A percentile compares a stretch with the other conserved stretches of the same genome.
Conservation (phyloP, 2,113 vertebrate species). For the Xenopus tropicalis region DNA sequence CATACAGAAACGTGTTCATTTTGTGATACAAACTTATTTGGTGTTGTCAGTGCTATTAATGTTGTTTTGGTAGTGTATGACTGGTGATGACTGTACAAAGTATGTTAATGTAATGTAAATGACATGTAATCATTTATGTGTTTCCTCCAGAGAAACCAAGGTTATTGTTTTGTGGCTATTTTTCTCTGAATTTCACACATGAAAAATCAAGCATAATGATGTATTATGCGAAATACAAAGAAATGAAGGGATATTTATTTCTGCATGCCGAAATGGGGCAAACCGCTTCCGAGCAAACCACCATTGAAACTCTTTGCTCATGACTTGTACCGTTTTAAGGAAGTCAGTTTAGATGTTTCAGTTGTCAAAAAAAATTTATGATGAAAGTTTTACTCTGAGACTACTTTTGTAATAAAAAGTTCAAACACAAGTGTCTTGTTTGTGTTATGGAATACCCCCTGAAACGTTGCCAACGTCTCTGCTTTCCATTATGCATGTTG, state of each 20-base stretch:
- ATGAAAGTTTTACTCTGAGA: conserved; percentile 29
- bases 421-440: not conserved
- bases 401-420: conserved; percentile 35
- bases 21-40: conserved; percentile 54
- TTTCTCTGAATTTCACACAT: conserved; percentile 72
- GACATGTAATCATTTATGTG: conserved; percentile 82
- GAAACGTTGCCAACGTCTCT: too few species aligned
- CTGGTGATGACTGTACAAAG: conserved; percentile 77
- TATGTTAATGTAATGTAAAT: conserved; percentile 82
- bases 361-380: conserved; percentile 35
- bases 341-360: conserved; percentile 28
- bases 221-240: conserved; percentile 73
- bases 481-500: too few species aligned
- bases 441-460: not conserved
- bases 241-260: conserved; percentile 70
- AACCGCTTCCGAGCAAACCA: conserved; percentile 55
- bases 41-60: conserved; percentile 73
- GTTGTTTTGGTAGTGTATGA: conserved; percentile 74
- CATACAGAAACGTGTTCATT: conserved; percentile 55
- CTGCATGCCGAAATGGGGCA: conserved; percentile 76
- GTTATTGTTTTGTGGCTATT: conserved; percentile 68
- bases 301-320: conserved; percentile 46
- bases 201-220: conserved; percentile 67
- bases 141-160: conserved; percentile 73
- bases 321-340: conserved; percentile 20